Base-by-base conservation (phyloP, 2,113 vertebrate species). In the Phrynosoma blainvillii region DNA sequence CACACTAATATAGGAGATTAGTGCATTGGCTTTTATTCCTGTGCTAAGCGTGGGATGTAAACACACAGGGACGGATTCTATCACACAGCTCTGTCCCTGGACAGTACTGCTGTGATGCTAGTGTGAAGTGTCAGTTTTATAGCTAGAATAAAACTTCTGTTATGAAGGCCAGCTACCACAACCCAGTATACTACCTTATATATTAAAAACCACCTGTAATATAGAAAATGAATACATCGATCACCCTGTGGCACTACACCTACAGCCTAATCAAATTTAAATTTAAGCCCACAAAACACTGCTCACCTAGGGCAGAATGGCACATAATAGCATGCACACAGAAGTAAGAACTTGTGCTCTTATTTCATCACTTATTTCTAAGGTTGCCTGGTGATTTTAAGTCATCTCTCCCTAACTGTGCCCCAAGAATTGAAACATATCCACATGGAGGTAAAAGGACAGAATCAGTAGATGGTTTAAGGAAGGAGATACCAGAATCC, bases 201-300 rank as follows among this genome's bases (percentile, higher is more conserved):
- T 65, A 62, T 87, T 62, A 75, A 74, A 81, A 75, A 75, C 54
- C 65, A 82, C 2, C 11, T 14, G 71, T 52, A 82, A 65, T 27
- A 21, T 32, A 82, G 42, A 76, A 85, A 30, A 85, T 54, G 80
- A 81, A 81, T 25, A 80, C 56, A 81, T 81, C 70, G 47, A 75
- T 85, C 59, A 75, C 25, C 32, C 40, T 32, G 23, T 12, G 40
- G 12, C 54, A 81, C 25, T 89, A n/a, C 1, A 76, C 14, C 54
- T 76, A 40, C 23, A 20, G 30, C 27, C 36, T 73, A 65, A 36
- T 54, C 71, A 85, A 68, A 82, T 74, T 75, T 75, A 85, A 80
- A 75, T 42, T 21, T 56, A 68, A 78, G 59, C 20, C 20, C 12
- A 65, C 27, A 30, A 70, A 27, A 6, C 7, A 30, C 10, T 76